Percentiles rank a stretch among this genome's conserved stretches.
Evolutionary conservation across 92 coral and sea anemone genomes (phyloP).

Genomic region (Isaurus tuberculatus): DNA sequence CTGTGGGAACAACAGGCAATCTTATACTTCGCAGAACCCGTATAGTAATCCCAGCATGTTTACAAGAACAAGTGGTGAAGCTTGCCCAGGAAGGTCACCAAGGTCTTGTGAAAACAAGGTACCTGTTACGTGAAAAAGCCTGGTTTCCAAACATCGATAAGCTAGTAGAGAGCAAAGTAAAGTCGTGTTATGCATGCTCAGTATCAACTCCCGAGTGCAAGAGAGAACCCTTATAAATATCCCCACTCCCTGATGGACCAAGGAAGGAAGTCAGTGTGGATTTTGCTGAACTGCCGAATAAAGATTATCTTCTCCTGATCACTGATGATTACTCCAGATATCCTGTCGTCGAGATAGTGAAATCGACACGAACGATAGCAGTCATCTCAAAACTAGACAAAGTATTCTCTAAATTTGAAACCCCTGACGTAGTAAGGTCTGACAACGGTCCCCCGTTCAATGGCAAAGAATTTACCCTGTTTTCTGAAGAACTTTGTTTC

Average conservation of each 20-base stretch:
- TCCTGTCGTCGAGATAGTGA: conserved; percentile 43
- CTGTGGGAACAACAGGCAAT: conserved; percentile 9
- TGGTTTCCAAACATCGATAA: conserved; percentile 49
- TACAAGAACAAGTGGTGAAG: conserved; percentile 44
- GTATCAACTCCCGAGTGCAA: conserved; percentile 34
- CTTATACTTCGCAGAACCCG: too few species aligned
- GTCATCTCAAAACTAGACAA: conserved; percentile 32
- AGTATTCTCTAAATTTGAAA: conserved; percentile 24
- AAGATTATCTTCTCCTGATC: not conserved
- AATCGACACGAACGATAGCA: conserved; percentile 11
- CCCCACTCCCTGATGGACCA: conserved; percentile 45
- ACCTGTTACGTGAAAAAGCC: conserved; percentile 42
- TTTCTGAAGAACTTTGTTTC: conserved; percentile 24
- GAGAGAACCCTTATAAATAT: conserved; percentile 50
- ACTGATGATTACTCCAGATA: conserved; percentile 48
- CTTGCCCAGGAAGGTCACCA: conserved; percentile 48
- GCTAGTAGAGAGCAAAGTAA: conserved; percentile 12
- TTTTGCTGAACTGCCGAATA: conserved; percentile 35
- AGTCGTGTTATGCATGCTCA: conserved; percentile 22
- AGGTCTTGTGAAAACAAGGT: conserved; percentile 43
- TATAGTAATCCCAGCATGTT: conserved; percentile 12
- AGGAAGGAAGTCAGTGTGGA: conserved; percentile 51
- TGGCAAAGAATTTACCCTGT: conserved; percentile 30
- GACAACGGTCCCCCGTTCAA: conserved; percentile 54
- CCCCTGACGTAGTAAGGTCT: conserved; percentile 40